Base-by-base conservation (phyloP, 2,888 invertebrate species). In the Rhagonycha fulva region DNA sequence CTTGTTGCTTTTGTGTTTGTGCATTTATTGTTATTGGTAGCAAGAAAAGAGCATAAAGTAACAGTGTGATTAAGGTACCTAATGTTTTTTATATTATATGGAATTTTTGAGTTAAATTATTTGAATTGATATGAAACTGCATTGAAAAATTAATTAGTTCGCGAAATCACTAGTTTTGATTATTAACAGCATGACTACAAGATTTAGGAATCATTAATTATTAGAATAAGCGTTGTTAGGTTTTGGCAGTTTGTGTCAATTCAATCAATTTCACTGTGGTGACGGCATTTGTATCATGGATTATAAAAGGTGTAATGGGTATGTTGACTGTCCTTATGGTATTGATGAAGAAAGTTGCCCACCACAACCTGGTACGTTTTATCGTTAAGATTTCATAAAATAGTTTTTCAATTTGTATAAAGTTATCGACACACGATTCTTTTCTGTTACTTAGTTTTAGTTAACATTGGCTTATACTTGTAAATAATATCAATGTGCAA, bases 211-310 rank as follows among this genome's bases (percentile, higher is more conserved):
- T 70, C 14, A 70, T 75, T 10, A 47, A 47, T 72, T 47, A 71
- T 66, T 69, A 72, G 11, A 66, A 72, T 23, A 68, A 79, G 77
- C 75, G 72, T 80, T 78, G 72, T 70, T 75, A 80, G 81, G 82
- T 79, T 73, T 77, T 60, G 78, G 71, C 68, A 76, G 73, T 61
- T 69, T 76, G 62, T 87, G 87, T 80, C 79, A 80, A 71, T 82
- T 86, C 75, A 86, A 87, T 82, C 89, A 91, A 84, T 91, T 91
- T 87, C 88, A 88, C 83, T 92, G 92, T 86, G 88, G 91, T 86
- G 90, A 90, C 86, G 91, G 90, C 81, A 88, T 85, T 84, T 94
- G 94, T 86, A 89, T 94, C 85, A 88, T 89, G 78, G 89, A 88
- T 69, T 87, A 87, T 84, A 83, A 86, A 84, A 82, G 88, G 87